Evolutionary conservation across 2,113 vertebrate species (phyloP), one percentile per base, ranked within the genome.

Genomic region (Porphyrio hochstetteri): DNA sequence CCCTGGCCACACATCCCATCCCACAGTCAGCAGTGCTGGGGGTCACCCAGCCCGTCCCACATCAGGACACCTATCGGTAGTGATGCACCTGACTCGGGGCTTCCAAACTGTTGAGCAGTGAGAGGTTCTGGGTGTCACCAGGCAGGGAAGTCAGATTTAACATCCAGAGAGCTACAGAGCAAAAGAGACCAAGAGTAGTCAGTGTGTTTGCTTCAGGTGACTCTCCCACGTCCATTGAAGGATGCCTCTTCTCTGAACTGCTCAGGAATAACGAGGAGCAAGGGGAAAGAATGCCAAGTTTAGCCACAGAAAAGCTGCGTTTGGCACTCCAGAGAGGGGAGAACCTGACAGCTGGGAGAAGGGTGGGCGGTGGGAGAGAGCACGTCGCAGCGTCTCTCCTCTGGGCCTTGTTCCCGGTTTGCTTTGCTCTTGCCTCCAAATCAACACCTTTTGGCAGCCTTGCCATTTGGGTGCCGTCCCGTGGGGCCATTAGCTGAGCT

Each of bases 61-160:
- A 16, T 6, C 61, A 7, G 48, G 20, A 63, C 31, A 2, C 28
- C 5, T 6, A 29, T 28, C 28, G 9, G 19, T 2, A 10, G 1
- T 16, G 23, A 3, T 1, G n/a, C 4, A 25, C 42, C 55, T 5
- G 10, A 0, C 29, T 3, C 4, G 8, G n/a, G 13, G 2, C 25
- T 25, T 21, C 24, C 52, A 9, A 12, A 5, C 31, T 18, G 28
- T 4, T 19, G 27, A 44, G 23, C 40, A 59, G 16, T 4, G 14
- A 8, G 33, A 13, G 33, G 29, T 10, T 28, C 31, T 27, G 16
- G 21, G 25, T 14, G 18, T 7, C 50, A 5, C 40, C 5, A 46
- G 40, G 29, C 16, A 18, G 52, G 11, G n/a, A 46, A 81, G 63
- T 8, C 5, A 53, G 53, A 48, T 3, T 35, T 36, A 57, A 28